A percentile compares a stretch with the other conserved stretches of the same genome.
Evolutionary conservation across 2,888 invertebrate genomes (phyloP).

Genomic region (Idaea biselata): DNA sequence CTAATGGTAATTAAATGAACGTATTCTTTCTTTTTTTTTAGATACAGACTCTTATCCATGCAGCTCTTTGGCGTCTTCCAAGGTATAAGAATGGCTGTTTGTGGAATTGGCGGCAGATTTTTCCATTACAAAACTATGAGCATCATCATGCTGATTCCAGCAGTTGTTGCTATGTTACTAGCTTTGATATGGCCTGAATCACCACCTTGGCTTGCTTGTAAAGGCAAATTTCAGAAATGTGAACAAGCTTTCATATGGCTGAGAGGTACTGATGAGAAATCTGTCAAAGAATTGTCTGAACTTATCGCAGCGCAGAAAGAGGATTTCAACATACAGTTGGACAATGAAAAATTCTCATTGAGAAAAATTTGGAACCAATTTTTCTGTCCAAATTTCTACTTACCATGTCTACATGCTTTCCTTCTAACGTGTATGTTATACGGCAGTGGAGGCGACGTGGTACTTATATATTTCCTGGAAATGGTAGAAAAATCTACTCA

Average conservation of each 20-base stretch:
- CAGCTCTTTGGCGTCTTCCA: slow-evolving; percentile 14
- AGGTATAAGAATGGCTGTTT: slow-evolving; percentile 17
- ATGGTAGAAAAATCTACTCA: slow-evolving; percentile 18
- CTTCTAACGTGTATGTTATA: slow-evolving; percentile 21
- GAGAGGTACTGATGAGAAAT: slow-evolving; percentile 21
- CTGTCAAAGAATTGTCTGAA: slow-evolving; percentile 20
- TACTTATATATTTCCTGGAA: slow-evolving; percentile 24
- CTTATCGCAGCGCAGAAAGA: slow-evolving; percentile 23
- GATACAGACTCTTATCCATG: slow-evolving; percentile 20
- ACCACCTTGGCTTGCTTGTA: slow-evolving; percentile 29
- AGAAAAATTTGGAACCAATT: slow-evolving; percentile 9
- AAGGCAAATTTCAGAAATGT: slow-evolving; percentile 26
- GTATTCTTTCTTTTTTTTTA: not conserved
- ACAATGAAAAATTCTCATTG: not conserved
- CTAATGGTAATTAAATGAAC: not conserved
- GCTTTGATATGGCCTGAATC: slow-evolving; percentile 30
- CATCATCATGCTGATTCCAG: slow-evolving; percentile 19
- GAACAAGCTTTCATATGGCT: slow-evolving; percentile 24
- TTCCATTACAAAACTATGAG: slow-evolving; percentile 22
- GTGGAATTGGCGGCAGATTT: slow-evolving; percentile 21
- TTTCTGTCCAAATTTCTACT: slow-evolving; percentile 24
- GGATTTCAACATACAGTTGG: slow-evolving; percentile 1
- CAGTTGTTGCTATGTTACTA: slow-evolving; percentile 13
- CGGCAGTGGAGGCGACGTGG: slow-evolving; percentile 25
- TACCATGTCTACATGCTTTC: slow-evolving; percentile 24